Percentiles rank a stretch among this genome's conserved stretches.
Conservation (phyloP, 2,797 vertebrate species). For the Myripristis murdjan region DNA sequence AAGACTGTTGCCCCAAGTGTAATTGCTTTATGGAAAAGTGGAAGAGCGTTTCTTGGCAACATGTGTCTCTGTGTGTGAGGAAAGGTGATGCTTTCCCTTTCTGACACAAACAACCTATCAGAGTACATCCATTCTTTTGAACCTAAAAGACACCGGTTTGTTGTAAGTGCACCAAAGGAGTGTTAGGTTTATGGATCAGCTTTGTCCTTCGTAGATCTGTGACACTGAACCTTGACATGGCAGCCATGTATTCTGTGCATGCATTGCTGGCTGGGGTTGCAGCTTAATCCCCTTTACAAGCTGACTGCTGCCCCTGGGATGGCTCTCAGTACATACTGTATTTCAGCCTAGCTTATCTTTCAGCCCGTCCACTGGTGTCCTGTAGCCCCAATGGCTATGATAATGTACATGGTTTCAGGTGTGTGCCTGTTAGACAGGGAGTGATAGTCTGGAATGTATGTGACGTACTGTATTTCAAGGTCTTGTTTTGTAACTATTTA, state of each 20-base stretch:
- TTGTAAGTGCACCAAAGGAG: slow-evolving; percentile 34
- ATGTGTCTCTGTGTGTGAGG: slow-evolving; percentile 23
- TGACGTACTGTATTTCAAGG: slow-evolving; percentile 26
- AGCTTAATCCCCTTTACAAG: slow-evolving; percentile 59
- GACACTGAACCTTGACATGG: slow-evolving; percentile 63
- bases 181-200: slow-evolving; percentile 57
- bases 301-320: slow-evolving; percentile 53
- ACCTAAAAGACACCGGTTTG: slow-evolving; percentile 27
- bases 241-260: slow-evolving; percentile 34
- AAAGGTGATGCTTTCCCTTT: slow-evolving; percentile 51
- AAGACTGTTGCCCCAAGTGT: not conserved
- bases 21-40: slow-evolving; percentile 2
- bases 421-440: slow-evolving; percentile 43
- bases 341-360: slow-evolving; percentile 75
- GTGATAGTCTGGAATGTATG: slow-evolving; percentile 18
- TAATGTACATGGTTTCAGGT: slow-evolving; percentile 61
- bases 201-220: slow-evolving; percentile 64
- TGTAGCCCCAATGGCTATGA: slow-evolving; percentile 46
- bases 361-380: slow-evolving; percentile 56
- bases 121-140: slow-evolving; percentile 35
- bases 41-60: slow-evolving; percentile 18
- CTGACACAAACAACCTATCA: slow-evolving; percentile 40
- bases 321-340: slow-evolving; percentile 64
- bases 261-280: slow-evolving; percentile 43
- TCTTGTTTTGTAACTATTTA: slow-evolving; percentile 16